Percentiles rank a stretch among this genome's conserved stretches.
phyloP scores from a whole-genome alignment of 2,888 invertebrate genomes.

The Trichacis sp. region DNA sequence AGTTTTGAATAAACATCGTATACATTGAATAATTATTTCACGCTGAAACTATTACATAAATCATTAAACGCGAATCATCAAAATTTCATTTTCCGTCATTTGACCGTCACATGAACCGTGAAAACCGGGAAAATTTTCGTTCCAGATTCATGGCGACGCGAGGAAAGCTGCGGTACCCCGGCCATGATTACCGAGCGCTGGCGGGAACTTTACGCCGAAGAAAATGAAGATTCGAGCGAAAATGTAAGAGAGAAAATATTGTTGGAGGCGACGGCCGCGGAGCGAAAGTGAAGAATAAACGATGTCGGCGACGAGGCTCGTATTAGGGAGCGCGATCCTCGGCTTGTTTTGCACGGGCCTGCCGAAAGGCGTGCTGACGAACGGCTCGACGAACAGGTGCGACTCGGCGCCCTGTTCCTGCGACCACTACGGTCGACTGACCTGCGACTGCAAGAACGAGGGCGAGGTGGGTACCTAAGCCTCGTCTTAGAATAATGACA shows the following conservation, averaged over 20 bases:
- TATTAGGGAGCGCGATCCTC: constrained; percentile 61
- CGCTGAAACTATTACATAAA: too few relatives aligned
- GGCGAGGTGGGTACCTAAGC: constrained; percentile 66
- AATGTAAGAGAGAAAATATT: constrained; percentile 39
- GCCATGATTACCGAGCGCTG: neutral
- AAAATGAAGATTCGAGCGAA: constrained; percentile 28
- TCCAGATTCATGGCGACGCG: constrained; percentile 1
- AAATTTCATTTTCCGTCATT: too few relatives aligned
- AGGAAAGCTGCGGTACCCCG: neutral
- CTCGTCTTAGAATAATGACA: constrained; percentile 10
- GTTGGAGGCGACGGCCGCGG: constrained; percentile 8
- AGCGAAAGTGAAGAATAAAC: constrained; percentile 35
- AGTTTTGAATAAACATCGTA: too few relatives aligned
- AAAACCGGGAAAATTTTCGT: too few relatives aligned
- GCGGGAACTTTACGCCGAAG: neutral
- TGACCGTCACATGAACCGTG: too few relatives aligned
- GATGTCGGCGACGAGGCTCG: constrained; percentile 61
- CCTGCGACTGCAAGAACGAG: constrained; percentile 72
- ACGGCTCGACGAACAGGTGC: constrained; percentile 65
- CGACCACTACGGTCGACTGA: constrained; percentile 72
- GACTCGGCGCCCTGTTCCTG: constrained; percentile 73
- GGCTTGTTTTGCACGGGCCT: constrained; percentile 60
- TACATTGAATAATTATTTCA: too few relatives aligned
- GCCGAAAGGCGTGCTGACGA: constrained; percentile 48
- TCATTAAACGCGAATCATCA: too few relatives aligned